Base-by-base conservation (phyloP, 2,888 invertebrate species). In the Ichneumoninae sp. region DNA sequence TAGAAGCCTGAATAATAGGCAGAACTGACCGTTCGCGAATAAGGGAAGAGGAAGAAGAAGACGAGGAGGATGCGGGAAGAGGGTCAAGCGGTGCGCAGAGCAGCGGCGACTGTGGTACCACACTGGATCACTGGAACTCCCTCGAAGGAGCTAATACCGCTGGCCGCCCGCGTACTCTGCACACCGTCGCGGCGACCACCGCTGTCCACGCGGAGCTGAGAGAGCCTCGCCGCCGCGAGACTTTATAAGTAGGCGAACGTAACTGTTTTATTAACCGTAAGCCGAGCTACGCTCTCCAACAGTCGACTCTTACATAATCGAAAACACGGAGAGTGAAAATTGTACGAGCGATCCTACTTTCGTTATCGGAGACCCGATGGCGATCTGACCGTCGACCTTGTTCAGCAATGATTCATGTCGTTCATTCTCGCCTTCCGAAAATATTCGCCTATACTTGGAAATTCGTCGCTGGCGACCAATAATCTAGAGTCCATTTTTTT, bases 261-360 rank as follows among this genome's bases (percentile, higher is more conserved):
- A 92, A 92, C 91, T 92, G 92, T 92, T 92, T 92, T 90, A 91
- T 92, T 91, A 91, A 91, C 91, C 92, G 92, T 91, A 90, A 91
- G 88, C 88, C 86, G 87, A 87, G 89, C 86, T 87, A 89, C 88
- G 86, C 87, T 87, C 89, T 87, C 85, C 87, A 87, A 84, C 80
- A 83, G 82, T 84, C 80, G 72, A 79, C 85, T 86, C 90, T 92
- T 92, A 91, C 89, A 91, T 92, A 93, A 93, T 92, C 91, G 92
- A 93, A 93, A 92, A 92, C 91, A 91, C 91, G 87, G 93, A 93
- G 92, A 93, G 93, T 93, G 93, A 93, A 93, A 93, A 93, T 93
- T 90, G 90, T 89, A 89, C 88, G 89, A 82, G 80, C 87, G 91
- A 91, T 91, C 88, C 90, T 91, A 92, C 93, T 93, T 93, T 92